Percentiles rank a stretch among this genome's conserved stretches.
Evolutionary conservation across 2,113 vertebrate species (phyloP).

Genomic region (Origma solitaria): DNA sequence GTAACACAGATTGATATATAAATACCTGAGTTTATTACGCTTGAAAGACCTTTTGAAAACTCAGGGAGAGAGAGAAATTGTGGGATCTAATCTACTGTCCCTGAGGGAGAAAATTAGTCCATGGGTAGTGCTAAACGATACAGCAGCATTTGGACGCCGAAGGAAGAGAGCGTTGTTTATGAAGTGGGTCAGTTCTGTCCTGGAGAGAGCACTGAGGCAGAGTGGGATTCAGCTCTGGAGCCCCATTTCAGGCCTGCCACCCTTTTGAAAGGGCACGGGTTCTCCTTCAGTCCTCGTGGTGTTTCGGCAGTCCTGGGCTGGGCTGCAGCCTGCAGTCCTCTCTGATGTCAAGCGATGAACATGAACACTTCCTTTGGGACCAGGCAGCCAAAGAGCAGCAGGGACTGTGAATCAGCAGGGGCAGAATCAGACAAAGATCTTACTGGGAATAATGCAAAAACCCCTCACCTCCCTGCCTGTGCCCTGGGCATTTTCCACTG

Average conservation of each 20-base stretch:
- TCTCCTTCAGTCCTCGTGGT: neutral
- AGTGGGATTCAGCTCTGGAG: neutral
- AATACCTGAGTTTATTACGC: constrained; percentile 44
- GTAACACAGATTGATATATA: constrained; percentile 49
- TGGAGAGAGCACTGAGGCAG: neutral
- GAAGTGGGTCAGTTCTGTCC: neutral
- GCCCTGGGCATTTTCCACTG: neutral
- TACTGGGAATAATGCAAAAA: neutral
- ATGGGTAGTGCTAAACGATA: neutral
- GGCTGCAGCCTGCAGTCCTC: neutral
- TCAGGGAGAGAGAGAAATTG: neutral
- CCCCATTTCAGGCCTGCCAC: neutral
- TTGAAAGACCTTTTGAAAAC: constrained; percentile 43
- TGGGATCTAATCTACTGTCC: constrained; percentile 29
- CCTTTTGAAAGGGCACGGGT: fast-evolving
- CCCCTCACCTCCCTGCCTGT: neutral
- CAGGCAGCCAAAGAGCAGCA: neutral
- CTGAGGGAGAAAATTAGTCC: constrained; percentile 44
- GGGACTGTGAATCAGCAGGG: neutral
- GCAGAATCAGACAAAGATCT: neutral
- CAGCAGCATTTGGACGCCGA: neutral
- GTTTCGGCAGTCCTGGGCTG: neutral
- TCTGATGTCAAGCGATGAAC: fast-evolving
- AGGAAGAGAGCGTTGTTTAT: neutral
- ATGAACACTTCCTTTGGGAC: neutral